A percentile compares a stretch with the other conserved stretches of the same genome.
Conservation (phyloP, 1,140 invertebrate species). For the Pectinophora gossypiella region DNA sequence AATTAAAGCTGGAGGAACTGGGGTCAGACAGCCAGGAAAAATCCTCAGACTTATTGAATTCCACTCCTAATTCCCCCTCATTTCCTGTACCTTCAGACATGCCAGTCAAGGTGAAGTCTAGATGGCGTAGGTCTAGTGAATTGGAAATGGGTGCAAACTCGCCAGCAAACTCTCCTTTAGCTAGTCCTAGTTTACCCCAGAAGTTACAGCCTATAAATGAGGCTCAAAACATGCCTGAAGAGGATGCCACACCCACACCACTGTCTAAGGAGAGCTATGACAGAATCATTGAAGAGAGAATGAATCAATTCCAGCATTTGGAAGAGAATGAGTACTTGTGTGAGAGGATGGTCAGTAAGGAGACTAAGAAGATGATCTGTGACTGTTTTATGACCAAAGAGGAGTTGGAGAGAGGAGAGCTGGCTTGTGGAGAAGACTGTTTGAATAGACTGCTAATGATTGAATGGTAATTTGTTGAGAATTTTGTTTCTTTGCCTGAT, state of each 20-base stretch:
- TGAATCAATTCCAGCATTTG: constrained; percentile 87
- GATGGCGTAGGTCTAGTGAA: constrained; percentile 89
- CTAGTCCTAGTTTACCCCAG: constrained; percentile 52
- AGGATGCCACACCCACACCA: constrained; percentile 19
- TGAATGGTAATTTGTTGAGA: constrained; percentile 86
- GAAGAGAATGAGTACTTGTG: constrained; percentile 91
- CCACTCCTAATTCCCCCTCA: constrained; percentile 42
- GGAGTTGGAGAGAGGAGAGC: constrained; percentile 88
- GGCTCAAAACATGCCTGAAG: constrained; percentile 30
- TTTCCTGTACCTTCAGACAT: constrained; percentile 76
- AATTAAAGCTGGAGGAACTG: constrained; percentile 60
- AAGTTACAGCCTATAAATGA: constrained; percentile 45
- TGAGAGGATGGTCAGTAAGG: constrained; percentile 87
- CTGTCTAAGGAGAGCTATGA: constrained; percentile 64
- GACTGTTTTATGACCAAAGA: constrained; percentile 95
- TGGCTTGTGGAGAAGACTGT: constrained; percentile 96
- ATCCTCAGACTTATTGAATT: constrained; percentile 31
- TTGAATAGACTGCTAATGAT: constrained; percentile 98
- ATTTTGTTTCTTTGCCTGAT: background rate
- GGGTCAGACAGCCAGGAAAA: constrained; percentile 63
- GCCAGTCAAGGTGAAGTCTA: constrained; percentile 90
- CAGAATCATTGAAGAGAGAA: constrained; percentile 81
- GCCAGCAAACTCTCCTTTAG: constrained; percentile 54
- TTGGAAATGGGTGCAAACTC: constrained; percentile 82
- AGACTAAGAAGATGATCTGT: constrained; percentile 95